Percentiles rank a stretch among this genome's conserved stretches.
Evolutionary conservation across 2,797 vertebrate species (phyloP).

Genomic region (Arnoldichthys spilopterus): DNA sequence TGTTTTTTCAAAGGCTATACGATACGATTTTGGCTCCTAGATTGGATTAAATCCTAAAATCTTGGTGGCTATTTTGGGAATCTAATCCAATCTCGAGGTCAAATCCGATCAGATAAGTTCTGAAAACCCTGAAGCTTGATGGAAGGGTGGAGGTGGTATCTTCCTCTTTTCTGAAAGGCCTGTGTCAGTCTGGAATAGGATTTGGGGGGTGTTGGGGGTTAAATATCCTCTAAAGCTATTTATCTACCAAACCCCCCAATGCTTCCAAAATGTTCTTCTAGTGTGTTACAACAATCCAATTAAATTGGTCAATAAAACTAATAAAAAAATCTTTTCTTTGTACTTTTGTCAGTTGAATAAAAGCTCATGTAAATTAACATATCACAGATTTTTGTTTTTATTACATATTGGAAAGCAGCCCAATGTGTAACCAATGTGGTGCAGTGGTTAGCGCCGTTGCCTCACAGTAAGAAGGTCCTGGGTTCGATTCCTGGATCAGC

Average conservation of each 20-base stretch:
- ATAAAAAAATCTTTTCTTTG: no score
- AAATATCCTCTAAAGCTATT: background rate
- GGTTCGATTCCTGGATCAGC: no score
- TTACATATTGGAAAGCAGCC: no score
- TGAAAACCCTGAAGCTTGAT: background rate
- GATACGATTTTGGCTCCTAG: background rate
- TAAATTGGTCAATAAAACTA: no score
- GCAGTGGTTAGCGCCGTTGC: no score
- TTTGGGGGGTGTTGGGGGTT: background rate
- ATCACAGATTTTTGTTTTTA: no score
- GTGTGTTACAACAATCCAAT: no score
- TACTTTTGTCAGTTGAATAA: no score
- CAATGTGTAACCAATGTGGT: no score
- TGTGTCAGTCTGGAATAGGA: background rate
- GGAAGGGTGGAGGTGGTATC: background rate
- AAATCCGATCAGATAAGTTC: conserved; percentile 27
- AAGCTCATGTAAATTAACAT: no score
- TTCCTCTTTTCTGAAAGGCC: background rate
- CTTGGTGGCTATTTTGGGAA: conserved; percentile 2
- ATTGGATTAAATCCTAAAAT: conserved; percentile 19
- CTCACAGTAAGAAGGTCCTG: no score
- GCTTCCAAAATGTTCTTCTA: no score
- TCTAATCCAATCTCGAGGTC: conserved; percentile 3
- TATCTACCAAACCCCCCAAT: background rate
- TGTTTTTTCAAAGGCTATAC: background rate